Conservation (phyloP, 2,888 invertebrate genomes). For the Osmoderma eremita region DNA sequence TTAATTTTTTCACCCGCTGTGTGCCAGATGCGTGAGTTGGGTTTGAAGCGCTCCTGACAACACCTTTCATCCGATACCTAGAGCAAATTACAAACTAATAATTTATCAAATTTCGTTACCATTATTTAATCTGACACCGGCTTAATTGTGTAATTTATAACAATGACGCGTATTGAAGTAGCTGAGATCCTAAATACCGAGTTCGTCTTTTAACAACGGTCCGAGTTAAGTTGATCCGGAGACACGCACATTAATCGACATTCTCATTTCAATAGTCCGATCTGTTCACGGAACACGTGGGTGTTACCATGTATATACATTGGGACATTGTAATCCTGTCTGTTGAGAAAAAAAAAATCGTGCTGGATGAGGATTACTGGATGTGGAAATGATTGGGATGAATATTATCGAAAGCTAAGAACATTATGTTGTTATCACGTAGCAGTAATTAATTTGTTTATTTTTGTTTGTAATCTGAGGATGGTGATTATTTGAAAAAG, state of each 20-base stretch:
- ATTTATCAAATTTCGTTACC: slow-evolving; percentile 44
- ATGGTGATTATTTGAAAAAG: too few species aligned
- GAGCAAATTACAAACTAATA: slow-evolving; percentile 39
- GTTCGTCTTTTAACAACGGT: slow-evolving; percentile 2
- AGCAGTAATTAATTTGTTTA: too few species aligned
- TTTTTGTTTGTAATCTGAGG: too few species aligned
- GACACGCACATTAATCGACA: slow-evolving; percentile 10
- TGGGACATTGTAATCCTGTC: too few species aligned
- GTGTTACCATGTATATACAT: too few species aligned
- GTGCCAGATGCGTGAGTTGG: slow-evolving; percentile 33
- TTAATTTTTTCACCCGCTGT: slow-evolving; percentile 21
- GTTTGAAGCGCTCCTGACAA: slow-evolving; percentile 30
- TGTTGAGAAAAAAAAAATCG: background rate
- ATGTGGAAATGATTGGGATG: background rate
- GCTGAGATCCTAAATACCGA: slow-evolving; percentile 34
- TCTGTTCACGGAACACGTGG: too few species aligned
- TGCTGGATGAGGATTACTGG: too few species aligned
- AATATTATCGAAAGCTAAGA: too few species aligned
- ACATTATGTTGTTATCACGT: too few species aligned
- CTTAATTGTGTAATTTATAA: slow-evolving; percentile 44
- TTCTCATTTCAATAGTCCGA: background rate
- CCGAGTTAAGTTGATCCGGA: background rate
- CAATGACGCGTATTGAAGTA: slow-evolving; percentile 43
- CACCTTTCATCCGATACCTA: slow-evolving; percentile 35
- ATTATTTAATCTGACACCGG: slow-evolving; percentile 42